Evolutionary conservation across 2,888 invertebrate species (phyloP), one percentile per base, ranked within the genome.

Genomic region (Phengaris arion): DNA sequence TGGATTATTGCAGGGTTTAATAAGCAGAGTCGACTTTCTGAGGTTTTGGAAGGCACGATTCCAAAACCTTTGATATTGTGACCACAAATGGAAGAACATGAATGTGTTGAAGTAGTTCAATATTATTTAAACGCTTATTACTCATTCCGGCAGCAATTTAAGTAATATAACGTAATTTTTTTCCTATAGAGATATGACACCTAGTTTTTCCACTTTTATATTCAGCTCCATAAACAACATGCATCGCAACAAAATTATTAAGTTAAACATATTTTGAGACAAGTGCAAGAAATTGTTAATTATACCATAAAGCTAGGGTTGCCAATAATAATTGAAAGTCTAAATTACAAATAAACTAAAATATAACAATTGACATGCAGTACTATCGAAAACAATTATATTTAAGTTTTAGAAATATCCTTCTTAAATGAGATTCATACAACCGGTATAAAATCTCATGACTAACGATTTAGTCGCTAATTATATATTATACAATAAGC

Each of bases 241-340:
- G 64, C 12, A 64, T 64, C 64, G 35, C 70, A 51, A 7, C 48
- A 51, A 51, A 69, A 70, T 70, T 51, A 70, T 51, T 48, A 70
- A 70, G 48, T 51, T 70, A 48, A 70, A 70, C 51, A 70, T 70
- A 70, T 70, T 70, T 51, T 70, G 70, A 70, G 70, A 70, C 70
- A 48, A 46, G 69, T 51, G 69, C 69, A 69, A 70, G 51, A 70
- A 70, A 70, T 70, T 70, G 48, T 70, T 51, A 70, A 70, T 70
- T 51, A 70, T 12, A 70, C 70, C 12, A 22, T 51, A 51, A 9
- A 12, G 51, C n/a, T n/a, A 70, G 70, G 70, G 70, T 22, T 51
- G 51, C 70, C 70, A 10, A 48, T 22, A 35, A 51, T 45, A 12
- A 8, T 22, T 22, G 15, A 13, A 2, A 13, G 15, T 13, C 0